phyloP scores from a whole-genome alignment of 2,113 vertebrate species.

The Rhinolophus ferrumequinum region DNA sequence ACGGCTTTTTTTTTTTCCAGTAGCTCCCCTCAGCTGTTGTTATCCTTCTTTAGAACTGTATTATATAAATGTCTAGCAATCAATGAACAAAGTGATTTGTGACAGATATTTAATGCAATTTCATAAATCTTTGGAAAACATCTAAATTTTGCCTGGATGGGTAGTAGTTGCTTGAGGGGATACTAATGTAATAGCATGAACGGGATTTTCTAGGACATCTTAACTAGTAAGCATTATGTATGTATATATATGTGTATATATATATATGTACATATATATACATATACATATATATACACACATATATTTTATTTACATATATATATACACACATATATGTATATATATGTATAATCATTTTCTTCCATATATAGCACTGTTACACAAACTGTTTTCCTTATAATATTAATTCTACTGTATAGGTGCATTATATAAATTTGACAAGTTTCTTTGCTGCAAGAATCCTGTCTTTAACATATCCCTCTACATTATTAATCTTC shows the following conservation, averaged over 20 bases:
- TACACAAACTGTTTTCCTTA: neutral
- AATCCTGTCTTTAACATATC: constrained; percentile 13
- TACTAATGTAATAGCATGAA: neutral
- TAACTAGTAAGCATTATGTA: neutral
- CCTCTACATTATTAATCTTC: neutral
- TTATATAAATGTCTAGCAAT: constrained; percentile 62
- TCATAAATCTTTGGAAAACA: constrained; percentile 51
- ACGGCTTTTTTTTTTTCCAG: neutral
- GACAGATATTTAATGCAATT: constrained; percentile 46
- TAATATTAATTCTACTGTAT: constrained; percentile 2
- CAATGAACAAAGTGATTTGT: constrained; percentile 48
- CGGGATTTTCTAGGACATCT: neutral
- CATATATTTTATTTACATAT: neutral
- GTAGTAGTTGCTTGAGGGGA: neutral
- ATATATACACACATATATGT: no score
- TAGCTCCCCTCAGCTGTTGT: constrained; percentile 30
- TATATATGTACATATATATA: neutral
- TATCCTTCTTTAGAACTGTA: constrained; percentile 46
- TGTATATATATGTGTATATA: neutral
- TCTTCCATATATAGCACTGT: neutral
- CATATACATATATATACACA: neutral
- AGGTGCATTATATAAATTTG: neutral
- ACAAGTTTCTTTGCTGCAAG: neutral
- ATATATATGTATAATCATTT: neutral
- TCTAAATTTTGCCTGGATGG: constrained; percentile 4